Percentiles rank a stretch among this genome's conserved stretches.
These are phyloP conservation scores for Rhabdomys pumilio DNA, from an alignment of 2,797 vertebrate species.

Conservation along the genomic window DNA sequence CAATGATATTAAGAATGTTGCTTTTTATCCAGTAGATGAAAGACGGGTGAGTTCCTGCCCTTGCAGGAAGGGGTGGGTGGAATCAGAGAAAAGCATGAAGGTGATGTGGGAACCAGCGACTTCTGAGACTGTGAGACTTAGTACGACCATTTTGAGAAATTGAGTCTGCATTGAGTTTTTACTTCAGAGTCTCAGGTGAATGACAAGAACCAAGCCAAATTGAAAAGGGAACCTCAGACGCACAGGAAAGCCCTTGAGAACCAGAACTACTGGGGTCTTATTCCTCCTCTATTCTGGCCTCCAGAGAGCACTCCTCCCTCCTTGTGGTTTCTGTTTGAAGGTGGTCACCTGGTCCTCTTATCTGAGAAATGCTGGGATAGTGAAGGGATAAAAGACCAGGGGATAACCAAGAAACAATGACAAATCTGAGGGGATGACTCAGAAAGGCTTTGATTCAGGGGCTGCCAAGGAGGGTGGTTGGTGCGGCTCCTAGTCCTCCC, in stretches of 20 bases:
- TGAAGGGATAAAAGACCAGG: not conserved
- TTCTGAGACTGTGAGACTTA: not conserved
- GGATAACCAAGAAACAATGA: not conserved
- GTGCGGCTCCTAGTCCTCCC: not conserved
- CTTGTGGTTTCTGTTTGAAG: not conserved
- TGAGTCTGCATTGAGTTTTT: not conserved
- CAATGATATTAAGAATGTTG: not conserved
- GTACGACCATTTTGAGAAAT: not conserved
- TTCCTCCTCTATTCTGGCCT: not conserved
- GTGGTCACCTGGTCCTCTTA: not conserved
- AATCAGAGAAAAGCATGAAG: not conserved
- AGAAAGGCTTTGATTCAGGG: not conserved
- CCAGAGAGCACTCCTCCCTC: not conserved
- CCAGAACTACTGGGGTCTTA: not conserved
- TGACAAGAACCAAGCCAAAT: not conserved
- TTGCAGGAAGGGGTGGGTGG: not conserved
- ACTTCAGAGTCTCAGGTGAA: not conserved
- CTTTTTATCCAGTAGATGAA: not conserved
- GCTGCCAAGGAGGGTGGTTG: not conserved
- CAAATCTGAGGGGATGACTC: not conserved
- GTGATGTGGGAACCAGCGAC: not conserved
- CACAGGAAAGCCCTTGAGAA: not conserved
- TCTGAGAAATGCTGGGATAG: not conserved
- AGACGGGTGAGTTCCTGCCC: not conserved
- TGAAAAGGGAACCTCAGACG: not conserved